phyloP scores from a whole-genome alignment of 1,140 invertebrate species.

The Rhyzopertha dominica region DNA sequence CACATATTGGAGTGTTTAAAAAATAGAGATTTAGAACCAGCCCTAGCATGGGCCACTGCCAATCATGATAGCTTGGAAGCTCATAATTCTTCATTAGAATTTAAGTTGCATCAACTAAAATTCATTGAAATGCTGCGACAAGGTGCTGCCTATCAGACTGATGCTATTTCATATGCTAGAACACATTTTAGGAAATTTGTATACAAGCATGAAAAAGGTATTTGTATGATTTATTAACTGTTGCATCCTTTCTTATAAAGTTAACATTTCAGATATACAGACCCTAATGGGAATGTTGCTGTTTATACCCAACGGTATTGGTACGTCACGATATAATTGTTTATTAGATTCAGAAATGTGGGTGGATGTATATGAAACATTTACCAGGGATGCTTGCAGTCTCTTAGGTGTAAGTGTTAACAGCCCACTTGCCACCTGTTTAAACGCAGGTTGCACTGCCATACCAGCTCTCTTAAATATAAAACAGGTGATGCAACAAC shows the following conservation, averaged over 20 bases:
- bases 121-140: constrained; percentile 55
- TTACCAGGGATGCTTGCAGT: constrained; percentile 88
- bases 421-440: constrained; percentile 57
- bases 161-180: constrained; percentile 84
- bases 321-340: constrained; percentile 75
- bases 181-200: constrained; percentile 81
- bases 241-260: neutral
- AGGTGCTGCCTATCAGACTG: constrained; percentile 60
- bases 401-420: constrained; percentile 86
- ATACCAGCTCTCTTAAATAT: constrained; percentile 91
- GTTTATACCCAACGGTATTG: constrained; percentile 73
- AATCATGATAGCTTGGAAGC: constrained; percentile 59
- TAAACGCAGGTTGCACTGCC: constrained; percentile 89
- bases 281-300: constrained; percentile 83
- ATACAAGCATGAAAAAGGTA: constrained; percentile 73
- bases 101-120: constrained; percentile 70
- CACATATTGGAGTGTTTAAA: constrained; percentile 77
- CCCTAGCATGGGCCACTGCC: constrained; percentile 70
- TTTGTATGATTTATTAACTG: no score
- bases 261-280: constrained; percentile 64
- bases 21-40: constrained; percentile 70
- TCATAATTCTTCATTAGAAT: constrained; percentile 75
- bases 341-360: constrained; percentile 75
- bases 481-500: constrained; percentile 92
- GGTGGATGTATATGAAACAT: constrained; percentile 76